Conservation (phyloP, 2,888 invertebrate genomes). For the Diaphora mendica region DNA sequence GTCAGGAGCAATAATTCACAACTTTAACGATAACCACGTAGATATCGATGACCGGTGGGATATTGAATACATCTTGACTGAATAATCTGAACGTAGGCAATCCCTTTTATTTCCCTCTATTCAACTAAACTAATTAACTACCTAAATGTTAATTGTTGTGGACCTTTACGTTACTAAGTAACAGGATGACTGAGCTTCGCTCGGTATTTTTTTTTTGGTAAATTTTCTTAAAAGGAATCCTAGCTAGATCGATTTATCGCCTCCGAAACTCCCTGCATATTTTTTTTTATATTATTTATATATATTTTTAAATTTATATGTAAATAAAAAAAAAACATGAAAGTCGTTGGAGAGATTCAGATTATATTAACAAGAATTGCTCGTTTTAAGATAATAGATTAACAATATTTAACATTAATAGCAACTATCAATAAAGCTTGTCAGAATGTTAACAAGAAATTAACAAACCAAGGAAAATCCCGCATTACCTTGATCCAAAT, state of each 20-base stretch:
- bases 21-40: conserved; percentile 54
- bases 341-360: too few species aligned
- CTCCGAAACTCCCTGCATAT: too few species aligned
- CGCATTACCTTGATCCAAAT: not conserved
- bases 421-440: conserved; percentile 5
- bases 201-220: too few species aligned
- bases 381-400: too few species aligned
- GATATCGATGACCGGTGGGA: conserved; percentile 45
- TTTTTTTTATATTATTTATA: too few species aligned
- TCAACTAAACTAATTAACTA: conserved; percentile 35
- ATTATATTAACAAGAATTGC: too few species aligned
- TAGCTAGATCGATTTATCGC: too few species aligned
- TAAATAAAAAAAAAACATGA: too few species aligned
- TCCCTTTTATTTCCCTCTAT: conserved; percentile 11
- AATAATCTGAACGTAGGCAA: conserved; percentile 11
- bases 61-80: conserved; percentile 24
- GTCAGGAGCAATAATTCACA: conserved; percentile 76
- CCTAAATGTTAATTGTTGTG: conserved; percentile 36
- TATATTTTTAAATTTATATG: too few species aligned
- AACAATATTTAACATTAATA: not conserved
- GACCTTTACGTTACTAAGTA: conserved; percentile 12
- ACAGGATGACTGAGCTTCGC: too few species aligned
- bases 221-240: too few species aligned
- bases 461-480: not conserved
- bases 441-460: conserved; percentile 3